Conservation (phyloP, 2,797 vertebrate species). For the Notamacropus eugenii region DNA sequence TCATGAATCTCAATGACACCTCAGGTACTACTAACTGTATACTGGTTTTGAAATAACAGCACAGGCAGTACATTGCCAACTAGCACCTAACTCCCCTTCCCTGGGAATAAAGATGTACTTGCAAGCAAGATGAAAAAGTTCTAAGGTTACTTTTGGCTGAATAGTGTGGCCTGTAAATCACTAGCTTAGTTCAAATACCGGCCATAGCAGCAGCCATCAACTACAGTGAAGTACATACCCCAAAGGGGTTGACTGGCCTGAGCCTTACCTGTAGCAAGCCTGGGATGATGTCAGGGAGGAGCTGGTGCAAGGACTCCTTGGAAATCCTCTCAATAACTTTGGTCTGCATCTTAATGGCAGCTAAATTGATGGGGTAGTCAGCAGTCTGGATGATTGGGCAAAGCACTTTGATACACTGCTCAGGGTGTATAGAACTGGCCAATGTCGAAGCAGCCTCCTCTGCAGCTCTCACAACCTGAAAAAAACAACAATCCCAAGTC, state of each 20-base stretch:
- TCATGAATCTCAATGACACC: not conserved
- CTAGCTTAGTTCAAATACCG: not conserved
- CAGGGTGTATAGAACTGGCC: slow-evolving; percentile 95
- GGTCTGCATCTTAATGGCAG: slow-evolving; percentile 99
- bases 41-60: not conserved
- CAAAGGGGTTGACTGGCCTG: not conserved
- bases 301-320: slow-evolving; percentile 93
- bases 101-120: not conserved
- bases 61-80: too few species aligned
- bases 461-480: slow-evolving; percentile 95
- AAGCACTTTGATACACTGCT: slow-evolving; percentile 99
- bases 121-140: fast-evolving
- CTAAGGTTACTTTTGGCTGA: fast-evolving
- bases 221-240: not conserved
- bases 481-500: slow-evolving; percentile 28
- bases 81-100: not conserved
- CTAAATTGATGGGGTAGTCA: slow-evolving; percentile 98
- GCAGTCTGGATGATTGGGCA: slow-evolving; percentile 98
- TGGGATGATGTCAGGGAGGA: slow-evolving; percentile 96
- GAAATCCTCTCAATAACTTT: slow-evolving; percentile 97
- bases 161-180: not conserved
- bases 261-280: slow-evolving; percentile 94
- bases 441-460: slow-evolving; percentile 96
- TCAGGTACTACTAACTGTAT: not conserved
- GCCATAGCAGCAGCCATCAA: not conserved